These are phyloP conservation scores for Macaca mulatta DNA, from an alignment of 2,113 vertebrate genomes.

Conservation along the genomic window DNA sequence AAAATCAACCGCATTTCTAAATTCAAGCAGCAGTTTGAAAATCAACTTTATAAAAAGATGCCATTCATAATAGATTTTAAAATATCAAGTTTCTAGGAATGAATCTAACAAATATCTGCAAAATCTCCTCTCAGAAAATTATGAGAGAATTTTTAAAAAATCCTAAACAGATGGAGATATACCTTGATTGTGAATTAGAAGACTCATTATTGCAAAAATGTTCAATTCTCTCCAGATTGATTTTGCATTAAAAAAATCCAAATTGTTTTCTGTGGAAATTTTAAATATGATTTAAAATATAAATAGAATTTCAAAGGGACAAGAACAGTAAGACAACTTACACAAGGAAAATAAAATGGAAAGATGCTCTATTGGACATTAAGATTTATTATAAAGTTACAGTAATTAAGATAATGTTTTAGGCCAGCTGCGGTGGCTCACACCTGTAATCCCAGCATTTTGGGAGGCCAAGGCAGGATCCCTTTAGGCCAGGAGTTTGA, in stretches of 20 bases:
- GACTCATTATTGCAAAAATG: background rate
- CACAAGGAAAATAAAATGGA: background rate
- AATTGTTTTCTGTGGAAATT: background rate
- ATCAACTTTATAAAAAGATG: background rate
- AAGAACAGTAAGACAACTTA: constrained; percentile 13
- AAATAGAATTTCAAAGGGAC: background rate
- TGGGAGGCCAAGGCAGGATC: background rate
- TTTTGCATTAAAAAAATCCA: background rate
- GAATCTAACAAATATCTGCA: background rate
- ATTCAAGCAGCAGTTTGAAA: background rate
- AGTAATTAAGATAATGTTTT: constrained; percentile 1
- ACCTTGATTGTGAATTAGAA: constrained; percentile 17
- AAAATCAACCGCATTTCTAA: background rate
- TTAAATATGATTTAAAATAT: background rate
- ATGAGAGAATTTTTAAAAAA: background rate
- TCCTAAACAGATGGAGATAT: background rate
- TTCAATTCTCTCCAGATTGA: background rate
- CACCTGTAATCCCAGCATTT: background rate
- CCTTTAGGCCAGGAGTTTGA: background rate
- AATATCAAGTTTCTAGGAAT: background rate
- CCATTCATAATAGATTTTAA: background rate
- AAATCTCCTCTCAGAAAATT: background rate
- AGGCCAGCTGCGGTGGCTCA: no score
- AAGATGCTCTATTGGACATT: background rate
- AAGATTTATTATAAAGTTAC: background rate